Evolutionary conservation across 1,140 invertebrate species (phyloP), one percentile per base, ranked within the genome.

Genomic region (Bombyx mandarina): DNA sequence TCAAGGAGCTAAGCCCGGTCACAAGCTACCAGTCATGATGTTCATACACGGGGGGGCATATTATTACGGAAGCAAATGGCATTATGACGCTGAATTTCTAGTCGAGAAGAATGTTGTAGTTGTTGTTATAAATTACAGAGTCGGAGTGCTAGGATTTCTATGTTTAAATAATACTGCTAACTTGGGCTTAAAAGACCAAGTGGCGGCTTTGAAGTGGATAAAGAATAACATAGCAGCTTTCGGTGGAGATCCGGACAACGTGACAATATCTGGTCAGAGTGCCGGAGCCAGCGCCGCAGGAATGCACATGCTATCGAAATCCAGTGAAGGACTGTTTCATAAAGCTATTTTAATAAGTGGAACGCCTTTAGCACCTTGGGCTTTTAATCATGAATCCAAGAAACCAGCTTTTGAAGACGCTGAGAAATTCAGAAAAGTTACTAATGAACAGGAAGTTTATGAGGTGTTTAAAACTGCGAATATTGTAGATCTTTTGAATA

Each of bases 21-120:
- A 61, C 22, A 70, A 59, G 8, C 58, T 78, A 7, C 85, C 92
- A 1, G 91, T 93, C 0, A 88, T 93, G 79, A 86, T 93, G 2
- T 92, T 86, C 76, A 78, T 93, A 10, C 91, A 92, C 62, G 90
- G 90, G 4, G 92, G 92, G 49, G 61, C 63, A 3, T 91, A 90
- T 54, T 83, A 79, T 62, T 86, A 89, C 47, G 89, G 88, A 6
- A 86, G 88, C 43, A 86, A 89, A 50, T 73, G 77, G 43, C 54
- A 89, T 2, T 90, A 88, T 56, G 84, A 91, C 46, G 87, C 91
- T 42, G 71, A 75, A 45, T 79, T 73, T 54, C 64, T 82, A 26
- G 75, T 75, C 58, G 59, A 62, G n/a, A 77, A 76, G 42, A 70
- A 73, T 54, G 65, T 77, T 3, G 57, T 81, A 8, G 72, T 71